Evolutionary conservation across 2,113 vertebrate genomes (phyloP), one percentile per base, ranked within the genome.

Genomic region (Lota lota): DNA sequence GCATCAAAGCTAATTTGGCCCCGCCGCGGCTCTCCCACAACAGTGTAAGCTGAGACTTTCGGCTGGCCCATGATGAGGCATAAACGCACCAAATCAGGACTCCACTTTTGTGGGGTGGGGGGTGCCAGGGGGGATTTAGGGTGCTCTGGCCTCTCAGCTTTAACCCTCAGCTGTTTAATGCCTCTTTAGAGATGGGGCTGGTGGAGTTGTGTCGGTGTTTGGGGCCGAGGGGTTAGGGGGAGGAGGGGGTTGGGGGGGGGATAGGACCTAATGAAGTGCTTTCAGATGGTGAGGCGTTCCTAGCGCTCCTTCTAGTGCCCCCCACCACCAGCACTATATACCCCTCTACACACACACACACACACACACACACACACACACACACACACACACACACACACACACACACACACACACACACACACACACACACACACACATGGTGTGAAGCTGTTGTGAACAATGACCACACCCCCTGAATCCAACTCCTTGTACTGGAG

Each of bases 221-320:
- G 40, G 40, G 40, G 40, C 8, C 40, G 10, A 14, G 10, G 12
- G 40, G 40, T 14, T 47, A 20, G 58, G 58, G 22, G 47, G 53
- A 8, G 50, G 0, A 14, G 22, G 64, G 51, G 8, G 65, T 10
- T 19, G 58, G 24, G 21, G 18, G 66, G 64, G 67, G 68, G 61
- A 76, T 73, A 63, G 81, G 74, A 51, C 68, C 77, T 86, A 87
- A 91, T 91, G 83, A 91, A 90, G 86, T 85, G 83, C 78, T 88
- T 83, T 90, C 84, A 89, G 85, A 88, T 90, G 87, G 81, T 80
- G 77, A 84, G 73, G 72, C 77, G 79, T 84, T 83, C 79, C 66
- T 77, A 79, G 63, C 58, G 63, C 67, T 77, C 69, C 65, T 62
- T 77, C 61, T 75, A 56, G 10, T 56, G 17, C 60, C 75, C 66